Percentiles rank a stretch among this genome's conserved stretches.
phyloP scores from a whole-genome alignment of 92 coral and sea anemone species.

The Palythoa grandiflora region DNA sequence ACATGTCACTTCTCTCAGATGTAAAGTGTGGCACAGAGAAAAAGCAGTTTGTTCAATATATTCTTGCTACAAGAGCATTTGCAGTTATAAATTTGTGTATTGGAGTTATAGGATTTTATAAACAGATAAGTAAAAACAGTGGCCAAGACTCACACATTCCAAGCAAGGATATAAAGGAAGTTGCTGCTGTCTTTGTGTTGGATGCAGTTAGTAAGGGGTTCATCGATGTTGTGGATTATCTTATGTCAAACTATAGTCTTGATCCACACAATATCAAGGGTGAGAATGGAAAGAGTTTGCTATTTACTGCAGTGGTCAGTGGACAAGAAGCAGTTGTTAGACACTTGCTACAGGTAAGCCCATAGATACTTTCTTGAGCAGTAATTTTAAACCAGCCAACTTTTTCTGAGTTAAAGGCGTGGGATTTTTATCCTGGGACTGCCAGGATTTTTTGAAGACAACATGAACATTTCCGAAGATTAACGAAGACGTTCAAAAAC shows the following conservation, averaged over 20 bases:
- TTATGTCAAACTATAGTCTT: conserved; percentile 61
- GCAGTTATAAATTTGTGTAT: conserved; percentile 75
- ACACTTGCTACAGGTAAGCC: conserved; percentile 70
- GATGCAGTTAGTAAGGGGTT: conserved; percentile 81
- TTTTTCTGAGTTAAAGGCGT: no score
- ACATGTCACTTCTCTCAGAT: conserved; percentile 80
- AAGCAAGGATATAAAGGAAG: conserved; percentile 50
- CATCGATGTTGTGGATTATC: conserved; percentile 78
- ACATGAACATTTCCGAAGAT: no score
- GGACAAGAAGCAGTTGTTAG: conserved; percentile 71
- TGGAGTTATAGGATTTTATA: conserved; percentile 78
- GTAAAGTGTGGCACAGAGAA: conserved; percentile 83
- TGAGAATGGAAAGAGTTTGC: conserved; percentile 61
- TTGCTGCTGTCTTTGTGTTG: conserved; percentile 79
- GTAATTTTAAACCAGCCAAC: not conserved
- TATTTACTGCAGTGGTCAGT: conserved; percentile 79
- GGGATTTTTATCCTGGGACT: no score
- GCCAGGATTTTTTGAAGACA: no score
- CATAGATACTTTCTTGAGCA: no score
- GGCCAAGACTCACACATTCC: conserved; percentile 40
- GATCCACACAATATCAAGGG: conserved; percentile 56
- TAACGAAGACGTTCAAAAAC: no score
- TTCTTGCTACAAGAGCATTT: conserved; percentile 92
- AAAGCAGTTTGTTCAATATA: conserved; percentile 77
- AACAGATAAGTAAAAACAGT: conserved; percentile 27